Evolutionary conservation across 2,888 invertebrate genomes (phyloP).

Genomic region (Tetropium fuscum): DNA sequence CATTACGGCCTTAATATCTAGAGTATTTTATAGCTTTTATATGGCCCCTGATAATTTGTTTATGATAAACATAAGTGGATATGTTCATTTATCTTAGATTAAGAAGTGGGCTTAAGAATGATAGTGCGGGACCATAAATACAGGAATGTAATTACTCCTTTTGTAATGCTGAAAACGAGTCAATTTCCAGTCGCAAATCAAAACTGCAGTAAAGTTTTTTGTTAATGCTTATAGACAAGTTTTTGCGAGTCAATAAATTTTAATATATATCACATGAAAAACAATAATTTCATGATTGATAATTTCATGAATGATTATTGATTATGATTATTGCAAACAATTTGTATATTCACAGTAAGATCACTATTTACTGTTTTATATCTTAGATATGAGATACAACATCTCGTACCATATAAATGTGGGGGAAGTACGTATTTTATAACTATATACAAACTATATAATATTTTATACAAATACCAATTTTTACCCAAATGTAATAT

Average conservation of each 20-base stretch:
- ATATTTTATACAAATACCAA: no score
- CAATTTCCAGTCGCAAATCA: constrained; percentile 17
- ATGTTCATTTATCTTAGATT: constrained; percentile 28
- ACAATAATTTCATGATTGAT: background rate
- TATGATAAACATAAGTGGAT: constrained; percentile 28
- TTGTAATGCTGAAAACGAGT: constrained; percentile 18
- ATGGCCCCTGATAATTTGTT: constrained; percentile 21
- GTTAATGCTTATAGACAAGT: no score
- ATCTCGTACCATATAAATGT: no score
- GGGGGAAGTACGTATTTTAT: no score
- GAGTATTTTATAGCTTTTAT: constrained; percentile 27
- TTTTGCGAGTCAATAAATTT: background rate
- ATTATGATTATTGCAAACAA: no score
- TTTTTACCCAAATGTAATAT: no score
- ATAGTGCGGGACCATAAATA: constrained; percentile 20
- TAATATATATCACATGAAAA: background rate
- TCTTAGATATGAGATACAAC: no score
- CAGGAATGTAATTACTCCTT: constrained; percentile 21
- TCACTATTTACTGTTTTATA: no score
- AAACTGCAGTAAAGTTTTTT: constrained; percentile 6
- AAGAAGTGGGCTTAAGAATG: constrained; percentile 23
- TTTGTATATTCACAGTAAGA: no score
- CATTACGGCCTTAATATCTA: constrained; percentile 6
- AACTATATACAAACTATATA: no score
- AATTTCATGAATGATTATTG: no score